phyloP scores from a whole-genome alignment of 2,113 vertebrate genomes.

The Periophthalmus modestus region DNA sequence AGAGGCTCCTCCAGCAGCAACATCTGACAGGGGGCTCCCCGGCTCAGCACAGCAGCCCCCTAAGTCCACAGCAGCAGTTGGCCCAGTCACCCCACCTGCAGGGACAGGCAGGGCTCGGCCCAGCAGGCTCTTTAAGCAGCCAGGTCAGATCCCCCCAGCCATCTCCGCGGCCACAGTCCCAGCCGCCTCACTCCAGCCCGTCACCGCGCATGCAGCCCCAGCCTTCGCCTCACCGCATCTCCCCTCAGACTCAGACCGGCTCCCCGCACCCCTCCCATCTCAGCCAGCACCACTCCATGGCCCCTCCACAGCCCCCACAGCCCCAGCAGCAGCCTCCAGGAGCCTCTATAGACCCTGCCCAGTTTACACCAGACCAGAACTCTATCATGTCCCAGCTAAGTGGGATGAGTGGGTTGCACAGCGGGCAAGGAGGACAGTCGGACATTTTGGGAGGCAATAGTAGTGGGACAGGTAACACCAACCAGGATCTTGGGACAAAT shows the following conservation, averaged over 20 bases:
- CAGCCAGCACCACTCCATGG: slow-evolving; percentile 78
- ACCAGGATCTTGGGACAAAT: slow-evolving; percentile 91
- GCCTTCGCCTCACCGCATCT: slow-evolving; percentile 95
- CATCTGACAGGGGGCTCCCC: slow-evolving; percentile 81
- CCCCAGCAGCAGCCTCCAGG: slow-evolving; percentile 82
- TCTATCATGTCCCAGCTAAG: slow-evolving; percentile 93
- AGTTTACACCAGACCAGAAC: slow-evolving; percentile 77
- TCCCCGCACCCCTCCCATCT: slow-evolving; percentile 87
- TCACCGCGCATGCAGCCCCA: slow-evolving; percentile 97
- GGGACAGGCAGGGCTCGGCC: slow-evolving; percentile 82
- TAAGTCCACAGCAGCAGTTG: slow-evolving; percentile 91
- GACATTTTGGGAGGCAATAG: slow-evolving; percentile 85
- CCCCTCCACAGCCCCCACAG: slow-evolving; percentile 82
- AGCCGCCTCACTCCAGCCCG: slow-evolving; percentile 94
- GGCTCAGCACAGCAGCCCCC: slow-evolving; percentile 91
- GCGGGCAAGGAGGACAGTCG: slow-evolving; percentile 83
- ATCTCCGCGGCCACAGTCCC: slow-evolving; percentile 91
- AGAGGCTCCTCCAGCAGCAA: slow-evolving; percentile 83
- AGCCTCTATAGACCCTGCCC: slow-evolving; percentile 74
- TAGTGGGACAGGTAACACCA: slow-evolving; percentile 79
- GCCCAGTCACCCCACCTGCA: slow-evolving; percentile 91
- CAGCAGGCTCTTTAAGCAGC: slow-evolving; percentile 86
- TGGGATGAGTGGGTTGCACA: slow-evolving; percentile 89
- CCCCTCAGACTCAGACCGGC: slow-evolving; percentile 89
- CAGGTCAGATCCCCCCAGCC: slow-evolving; percentile 97